phyloP scores from a whole-genome alignment of 2,888 invertebrate species.

The Seira ritae region DNA sequence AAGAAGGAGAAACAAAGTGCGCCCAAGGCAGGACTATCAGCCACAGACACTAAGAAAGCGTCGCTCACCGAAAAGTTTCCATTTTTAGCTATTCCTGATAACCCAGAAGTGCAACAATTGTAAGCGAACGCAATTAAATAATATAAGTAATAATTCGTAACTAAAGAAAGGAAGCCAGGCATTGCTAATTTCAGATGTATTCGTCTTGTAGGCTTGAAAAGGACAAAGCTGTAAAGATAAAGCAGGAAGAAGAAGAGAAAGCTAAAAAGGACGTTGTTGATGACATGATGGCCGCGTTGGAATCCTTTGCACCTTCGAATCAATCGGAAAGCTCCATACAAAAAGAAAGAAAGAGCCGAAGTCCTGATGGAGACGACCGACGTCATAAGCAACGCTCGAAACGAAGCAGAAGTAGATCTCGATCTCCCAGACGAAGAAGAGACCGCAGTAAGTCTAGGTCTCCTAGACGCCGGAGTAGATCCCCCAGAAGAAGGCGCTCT shows the following conservation, averaged over 20 bases:
- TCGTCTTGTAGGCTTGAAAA: constrained; percentile 75
- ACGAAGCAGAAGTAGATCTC: constrained; percentile 45
- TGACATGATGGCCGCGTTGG: constrained; percentile 90
- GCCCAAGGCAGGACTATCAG: constrained; percentile 22
- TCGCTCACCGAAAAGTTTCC: constrained; percentile 85
- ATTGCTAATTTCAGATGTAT: constrained; percentile 20
- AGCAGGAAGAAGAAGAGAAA: constrained; percentile 76
- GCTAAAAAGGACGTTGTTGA: constrained; percentile 78
- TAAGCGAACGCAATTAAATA: constrained; percentile 41
- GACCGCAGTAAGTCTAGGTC: constrained; percentile 43
- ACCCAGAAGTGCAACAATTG: constrained; percentile 78
- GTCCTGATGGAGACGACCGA: constrained; percentile 38
- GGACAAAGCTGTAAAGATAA: constrained; percentile 75
- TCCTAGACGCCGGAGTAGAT: constrained; percentile 44
- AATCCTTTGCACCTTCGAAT: constrained; percentile 86
- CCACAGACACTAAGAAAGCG: constrained; percentile 76
- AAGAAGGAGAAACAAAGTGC: constrained; percentile 51
- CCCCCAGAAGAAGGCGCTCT: constrained; percentile 26
- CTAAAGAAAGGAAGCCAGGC: not conserved
- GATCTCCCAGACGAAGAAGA: constrained; percentile 29
- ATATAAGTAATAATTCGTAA: not conserved
- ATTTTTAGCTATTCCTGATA: constrained; percentile 88
- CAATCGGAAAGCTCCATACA: constrained; percentile 50
- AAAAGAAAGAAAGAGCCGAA: constrained; percentile 35
- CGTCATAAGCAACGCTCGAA: constrained; percentile 25